phyloP scores from a whole-genome alignment of 2,113 vertebrate genomes.

The Reinhardtius hippoglossoides region DNA sequence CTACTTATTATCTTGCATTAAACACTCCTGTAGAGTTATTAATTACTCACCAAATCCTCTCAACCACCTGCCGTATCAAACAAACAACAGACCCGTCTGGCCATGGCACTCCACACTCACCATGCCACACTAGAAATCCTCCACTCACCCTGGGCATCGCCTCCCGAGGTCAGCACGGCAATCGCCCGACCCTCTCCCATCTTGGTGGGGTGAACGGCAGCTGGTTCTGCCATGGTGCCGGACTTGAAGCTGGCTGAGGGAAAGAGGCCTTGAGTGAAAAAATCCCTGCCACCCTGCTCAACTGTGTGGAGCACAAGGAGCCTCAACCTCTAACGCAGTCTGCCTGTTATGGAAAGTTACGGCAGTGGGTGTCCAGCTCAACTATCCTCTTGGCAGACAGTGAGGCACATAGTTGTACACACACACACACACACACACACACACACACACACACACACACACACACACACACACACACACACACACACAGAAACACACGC shows the following conservation, averaged over 20 bases:
- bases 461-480: constrained; percentile 1
- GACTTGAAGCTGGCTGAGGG: constrained; percentile 46
- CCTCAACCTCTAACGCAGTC: constrained; percentile 31
- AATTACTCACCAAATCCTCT: neutral
- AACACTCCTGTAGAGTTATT: neutral
- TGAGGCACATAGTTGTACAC: neutral
- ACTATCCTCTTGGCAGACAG: constrained; percentile 22
- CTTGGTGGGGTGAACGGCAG: constrained; percentile 54
- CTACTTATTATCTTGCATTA: neutral
- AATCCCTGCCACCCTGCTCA: constrained; percentile 28
- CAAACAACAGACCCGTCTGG: neutral
- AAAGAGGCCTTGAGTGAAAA: constrained; percentile 36
- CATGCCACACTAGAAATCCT: neutral
- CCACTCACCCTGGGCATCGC: constrained; percentile 93
- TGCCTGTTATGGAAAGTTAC: constrained; percentile 46
- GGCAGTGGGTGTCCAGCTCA: constrained; percentile 46
- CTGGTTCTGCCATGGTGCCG: constrained; percentile 55
- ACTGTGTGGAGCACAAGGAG: constrained; percentile 16
- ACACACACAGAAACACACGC: neutral
- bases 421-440: neutral
- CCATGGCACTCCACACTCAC: constrained; percentile 14
- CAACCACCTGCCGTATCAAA: constrained; percentile 20
- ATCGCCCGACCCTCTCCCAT: constrained; percentile 90
- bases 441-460: neutral
- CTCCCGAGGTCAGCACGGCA: constrained; percentile 94